Base-by-base conservation (phyloP, 2,888 invertebrate genomes). In the Malthinus flaveolus region DNA sequence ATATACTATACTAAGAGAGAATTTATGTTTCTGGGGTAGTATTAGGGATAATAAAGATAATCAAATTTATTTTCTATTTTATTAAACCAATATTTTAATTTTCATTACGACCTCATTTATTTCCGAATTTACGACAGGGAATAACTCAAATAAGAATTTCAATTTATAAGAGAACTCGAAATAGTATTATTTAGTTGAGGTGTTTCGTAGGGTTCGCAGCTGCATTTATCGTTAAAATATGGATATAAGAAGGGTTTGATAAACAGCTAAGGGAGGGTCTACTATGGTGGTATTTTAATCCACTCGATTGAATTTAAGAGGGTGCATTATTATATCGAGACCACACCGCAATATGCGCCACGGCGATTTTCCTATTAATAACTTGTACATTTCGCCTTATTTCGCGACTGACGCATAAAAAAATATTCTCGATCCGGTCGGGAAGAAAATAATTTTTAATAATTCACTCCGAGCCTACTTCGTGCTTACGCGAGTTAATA, bases 271-370 rank as follows among this genome's bases (percentile, higher is more conserved):
- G 61, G 63, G 66, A 57, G 66, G 60, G 59, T 63, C 66, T 49
- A 59, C 61, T 52, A 56, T 61, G 63, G 66, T 66, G 66, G 66
- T 63, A 66, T 66, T 66, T 65, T 66, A 66, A 65, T 65, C 66
- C 66, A 63, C 59, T 63, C 64, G 64, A 66, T 66, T 64, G 63
- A 66, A 66, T 66, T 56, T 59, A 45, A 56, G 61, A 60, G 62
- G 64, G 64, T 62, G 64, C 62, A 62, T 64, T 64, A 62, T 64
- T 62, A 64, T 61, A 64, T 61, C 49, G 42, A 58, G 44, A 54
- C 44, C 37, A 49, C 37, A 49, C 59, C 59, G 49, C 54, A 59
- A 54, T 59, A 59, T 59, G 52, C 49, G 48, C 42, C 48, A 13
- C 37, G 46, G 23, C 39, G 39, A 42, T 42, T 42, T 39, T 47